Base-by-base conservation (phyloP, 1,140 invertebrate species). In the Schmidtea mediterranea region DNA sequence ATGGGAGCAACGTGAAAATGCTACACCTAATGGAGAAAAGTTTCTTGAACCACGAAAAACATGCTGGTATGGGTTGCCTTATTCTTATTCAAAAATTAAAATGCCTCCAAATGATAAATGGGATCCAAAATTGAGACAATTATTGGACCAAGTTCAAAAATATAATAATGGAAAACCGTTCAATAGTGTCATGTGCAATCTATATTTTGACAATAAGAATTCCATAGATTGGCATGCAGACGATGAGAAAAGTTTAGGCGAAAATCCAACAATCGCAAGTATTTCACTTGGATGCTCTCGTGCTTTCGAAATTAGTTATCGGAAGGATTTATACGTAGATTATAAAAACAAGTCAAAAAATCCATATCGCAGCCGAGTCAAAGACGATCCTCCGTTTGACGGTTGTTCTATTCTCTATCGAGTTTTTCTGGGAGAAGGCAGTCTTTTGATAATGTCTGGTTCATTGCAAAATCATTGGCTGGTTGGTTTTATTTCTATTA, bases 61-160 rank as follows among this genome's bases (percentile, higher is more conserved):
- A 5, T 62, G 65, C 1, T 72, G 70, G 70, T 63, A 67, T 50
- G 69, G 70, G 10, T 66, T 69, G 32, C 61, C 66, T 15, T 71
- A 69, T 52, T 56, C 60, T 3, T 65, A 70, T 53, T 19, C 18
- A 19, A 12, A 37, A 12, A n/a, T 37, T 37, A 37, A 37, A 37
- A 12, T 12, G n/a, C n/a, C n/a, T n/a, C n/a, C n/a, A n/a, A n/a
- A n/a, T n/a, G n/a, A n/a, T n/a, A n/a, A n/a, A n/a, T n/a, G n/a
- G n/a, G n/a, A n/a, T n/a, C n/a, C n/a, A n/a, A n/a, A n/a, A n/a
- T n/a, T n/a, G n/a, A n/a, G n/a, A n/a, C n/a, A n/a, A n/a, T n/a
- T n/a, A n/a, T n/a, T n/a, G n/a, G n/a, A n/a, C n/a, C n/a, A n/a
- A n/a, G n/a, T n/a, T 32, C 26, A n/a, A n/a, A n/a, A n/a, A n/a